Percentiles rank a stretch among this genome's conserved stretches.
Evolutionary conservation across 2,797 vertebrate species (phyloP).

Genomic region (Anas capensis): DNA sequence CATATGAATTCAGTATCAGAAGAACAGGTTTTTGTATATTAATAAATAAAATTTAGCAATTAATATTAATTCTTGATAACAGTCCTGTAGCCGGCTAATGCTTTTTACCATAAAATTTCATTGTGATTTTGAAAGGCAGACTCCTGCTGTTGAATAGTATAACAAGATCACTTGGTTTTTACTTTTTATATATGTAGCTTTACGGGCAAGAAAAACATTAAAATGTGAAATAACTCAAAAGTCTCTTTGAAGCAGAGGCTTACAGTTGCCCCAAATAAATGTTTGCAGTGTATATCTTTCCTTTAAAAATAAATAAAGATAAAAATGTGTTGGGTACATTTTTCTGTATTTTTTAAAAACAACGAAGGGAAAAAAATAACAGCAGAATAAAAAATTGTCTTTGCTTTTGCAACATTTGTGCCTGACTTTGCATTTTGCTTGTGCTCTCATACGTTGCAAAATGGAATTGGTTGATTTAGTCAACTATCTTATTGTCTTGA

Average conservation of each 20-base stretch:
- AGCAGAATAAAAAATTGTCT: not conserved
- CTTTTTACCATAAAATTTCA: not conserved
- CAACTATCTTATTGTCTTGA: not conserved
- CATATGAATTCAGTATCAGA: not conserved
- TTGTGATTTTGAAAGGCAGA: not conserved
- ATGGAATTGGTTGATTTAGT: not conserved
- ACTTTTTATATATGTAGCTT: not conserved
- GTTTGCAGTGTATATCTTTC: not conserved
- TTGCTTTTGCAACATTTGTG: not conserved
- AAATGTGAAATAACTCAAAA: not conserved
- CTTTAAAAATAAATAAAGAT: not conserved
- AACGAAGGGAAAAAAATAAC: not conserved
- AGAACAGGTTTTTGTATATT: not conserved
- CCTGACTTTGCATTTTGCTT: not conserved
- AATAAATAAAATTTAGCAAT: not conserved
- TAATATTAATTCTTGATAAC: not conserved
- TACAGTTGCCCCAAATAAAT: not conserved
- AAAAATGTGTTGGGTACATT: not conserved
- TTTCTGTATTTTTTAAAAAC: not conserved
- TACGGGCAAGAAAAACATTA: not conserved
- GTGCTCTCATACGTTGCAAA: not conserved
- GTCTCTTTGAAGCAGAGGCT: not conserved
- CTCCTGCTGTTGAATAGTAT: not conserved
- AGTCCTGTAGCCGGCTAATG: not conserved
- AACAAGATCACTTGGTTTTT: not conserved